phyloP scores from a whole-genome alignment of 2,113 vertebrate species.

The Megaceryle maxima region DNA sequence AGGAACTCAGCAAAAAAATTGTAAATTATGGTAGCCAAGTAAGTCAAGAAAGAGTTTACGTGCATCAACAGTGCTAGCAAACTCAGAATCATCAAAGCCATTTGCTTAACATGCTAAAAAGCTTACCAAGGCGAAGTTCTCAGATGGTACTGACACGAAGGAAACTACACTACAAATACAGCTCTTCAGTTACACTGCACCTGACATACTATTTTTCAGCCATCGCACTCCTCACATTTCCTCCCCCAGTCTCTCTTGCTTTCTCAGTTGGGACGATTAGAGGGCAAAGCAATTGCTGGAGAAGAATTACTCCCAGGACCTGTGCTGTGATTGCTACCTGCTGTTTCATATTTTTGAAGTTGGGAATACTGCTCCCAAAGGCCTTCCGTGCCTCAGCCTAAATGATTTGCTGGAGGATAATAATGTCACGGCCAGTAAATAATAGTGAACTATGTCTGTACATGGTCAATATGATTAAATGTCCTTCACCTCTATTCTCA shows the following conservation, averaged over 20 bases:
- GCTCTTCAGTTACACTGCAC: slow-evolving; percentile 30
- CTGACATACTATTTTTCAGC: slow-evolving; percentile 61
- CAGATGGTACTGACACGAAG: slow-evolving; percentile 55
- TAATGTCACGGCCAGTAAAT: slow-evolving; percentile 87
- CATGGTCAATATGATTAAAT: slow-evolving; percentile 83
- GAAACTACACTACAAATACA: slow-evolving; percentile 56
- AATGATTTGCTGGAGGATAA: slow-evolving; percentile 84
- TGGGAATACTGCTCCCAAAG: slow-evolving; percentile 78
- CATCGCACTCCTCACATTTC: slow-evolving; percentile 48
- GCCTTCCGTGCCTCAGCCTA: slow-evolving; percentile 78
- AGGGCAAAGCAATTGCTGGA: slow-evolving; percentile 77
- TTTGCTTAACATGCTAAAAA: slow-evolving; percentile 16
- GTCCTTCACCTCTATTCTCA: slow-evolving; percentile 78
- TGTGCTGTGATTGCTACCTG: slow-evolving; percentile 79
- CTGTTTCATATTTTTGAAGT: slow-evolving; percentile 75
- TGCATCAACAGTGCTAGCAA: background rate
- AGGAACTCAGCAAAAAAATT: background rate
- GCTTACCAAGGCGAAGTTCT: slow-evolving; percentile 44
- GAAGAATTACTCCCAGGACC: slow-evolving; percentile 74
- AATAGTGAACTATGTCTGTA: slow-evolving; percentile 81
- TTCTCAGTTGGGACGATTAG: slow-evolving; percentile 70
- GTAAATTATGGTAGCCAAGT: background rate
- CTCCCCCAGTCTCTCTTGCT: slow-evolving; percentile 19
- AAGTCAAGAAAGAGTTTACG: background rate
- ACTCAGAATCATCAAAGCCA: background rate